Percentiles rank a stretch among this genome's conserved stretches.
These are phyloP conservation scores for Gallinago solitaria DNA, from an alignment of 2,797 vertebrate genomes.

Conservation along the genomic window DNA sequence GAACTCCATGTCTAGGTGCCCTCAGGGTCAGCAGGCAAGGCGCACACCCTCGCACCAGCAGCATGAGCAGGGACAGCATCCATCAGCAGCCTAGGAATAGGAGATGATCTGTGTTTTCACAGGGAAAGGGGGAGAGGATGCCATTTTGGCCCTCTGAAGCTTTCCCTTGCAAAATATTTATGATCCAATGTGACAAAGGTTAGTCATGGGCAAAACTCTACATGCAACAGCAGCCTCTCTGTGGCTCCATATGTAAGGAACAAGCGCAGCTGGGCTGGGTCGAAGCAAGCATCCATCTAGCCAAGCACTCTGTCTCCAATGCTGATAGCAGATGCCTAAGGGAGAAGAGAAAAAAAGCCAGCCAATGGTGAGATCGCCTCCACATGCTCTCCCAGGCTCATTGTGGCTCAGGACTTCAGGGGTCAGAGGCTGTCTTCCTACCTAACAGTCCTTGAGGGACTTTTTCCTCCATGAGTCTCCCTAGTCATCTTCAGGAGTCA, in stretches of 20 bases:
- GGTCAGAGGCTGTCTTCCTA: not conserved
- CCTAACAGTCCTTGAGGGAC: not conserved
- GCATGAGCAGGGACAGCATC: not conserved
- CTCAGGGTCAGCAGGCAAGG: not conserved
- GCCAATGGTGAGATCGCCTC: not conserved
- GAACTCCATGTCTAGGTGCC: not conserved
- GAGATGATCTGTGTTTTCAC: not conserved
- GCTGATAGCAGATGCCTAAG: not conserved
- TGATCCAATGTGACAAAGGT: not conserved
- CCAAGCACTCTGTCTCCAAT: not conserved
- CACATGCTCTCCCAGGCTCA: not conserved
- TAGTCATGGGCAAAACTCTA: not conserved
- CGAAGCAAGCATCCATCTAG: not conserved
- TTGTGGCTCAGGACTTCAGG: not conserved
- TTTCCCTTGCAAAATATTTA: conserved; percentile 12
- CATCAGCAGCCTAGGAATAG: not conserved
- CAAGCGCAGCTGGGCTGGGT: not conserved
- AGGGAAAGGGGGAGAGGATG: not conserved
- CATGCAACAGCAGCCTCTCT: not conserved
- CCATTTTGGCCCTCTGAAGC: not conserved
- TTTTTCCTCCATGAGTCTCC: not conserved
- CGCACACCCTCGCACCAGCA: not conserved
- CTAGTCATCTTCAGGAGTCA: not conserved
- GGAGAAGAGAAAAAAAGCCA: not conserved
- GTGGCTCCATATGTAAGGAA: not conserved